phyloP scores from a whole-genome alignment of 1,140 invertebrate species.

The Ostrea edulis region DNA sequence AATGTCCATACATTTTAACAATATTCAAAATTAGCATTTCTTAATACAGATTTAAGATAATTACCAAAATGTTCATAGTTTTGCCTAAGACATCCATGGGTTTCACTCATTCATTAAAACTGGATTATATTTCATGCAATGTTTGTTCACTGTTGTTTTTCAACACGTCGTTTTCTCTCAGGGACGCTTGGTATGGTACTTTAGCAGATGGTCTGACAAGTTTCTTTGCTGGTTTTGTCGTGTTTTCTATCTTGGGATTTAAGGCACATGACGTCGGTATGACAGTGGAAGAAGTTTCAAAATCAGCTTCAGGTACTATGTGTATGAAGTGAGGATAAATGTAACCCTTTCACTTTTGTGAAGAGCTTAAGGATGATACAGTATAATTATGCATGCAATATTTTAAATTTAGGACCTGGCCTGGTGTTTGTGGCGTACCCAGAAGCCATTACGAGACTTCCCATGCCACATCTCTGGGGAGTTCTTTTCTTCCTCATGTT shows the following conservation, averaged over 20 bases:
- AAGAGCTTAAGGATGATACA: no score
- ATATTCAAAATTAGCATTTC: no score
- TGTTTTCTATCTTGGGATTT: constrained; percentile 86
- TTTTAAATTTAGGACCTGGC: constrained; percentile 78
- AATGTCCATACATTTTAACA: no score
- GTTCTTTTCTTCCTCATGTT: constrained; percentile 87
- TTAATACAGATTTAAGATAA: no score
- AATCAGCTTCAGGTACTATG: constrained; percentile 83
- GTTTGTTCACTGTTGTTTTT: background rate
- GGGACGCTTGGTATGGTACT: constrained; percentile 84
- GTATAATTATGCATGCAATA: no score
- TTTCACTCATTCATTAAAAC: no score
- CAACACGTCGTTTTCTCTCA: constrained; percentile 73
- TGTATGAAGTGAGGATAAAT: no score
- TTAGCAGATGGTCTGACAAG: constrained; percentile 90
- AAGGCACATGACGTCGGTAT: constrained; percentile 84
- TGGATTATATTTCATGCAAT: no score
- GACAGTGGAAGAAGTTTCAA: constrained; percentile 89
- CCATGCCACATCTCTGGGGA: constrained; percentile 89
- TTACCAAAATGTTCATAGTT: no score
- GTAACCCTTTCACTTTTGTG: no score
- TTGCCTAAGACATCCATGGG: no score
- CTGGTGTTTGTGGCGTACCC: constrained; percentile 87
- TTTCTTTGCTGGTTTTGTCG: constrained; percentile 94
- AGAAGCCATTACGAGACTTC: constrained; percentile 88